phyloP scores from a whole-genome alignment of 2,797 vertebrate genomes.

The Fratercula arctica region DNA sequence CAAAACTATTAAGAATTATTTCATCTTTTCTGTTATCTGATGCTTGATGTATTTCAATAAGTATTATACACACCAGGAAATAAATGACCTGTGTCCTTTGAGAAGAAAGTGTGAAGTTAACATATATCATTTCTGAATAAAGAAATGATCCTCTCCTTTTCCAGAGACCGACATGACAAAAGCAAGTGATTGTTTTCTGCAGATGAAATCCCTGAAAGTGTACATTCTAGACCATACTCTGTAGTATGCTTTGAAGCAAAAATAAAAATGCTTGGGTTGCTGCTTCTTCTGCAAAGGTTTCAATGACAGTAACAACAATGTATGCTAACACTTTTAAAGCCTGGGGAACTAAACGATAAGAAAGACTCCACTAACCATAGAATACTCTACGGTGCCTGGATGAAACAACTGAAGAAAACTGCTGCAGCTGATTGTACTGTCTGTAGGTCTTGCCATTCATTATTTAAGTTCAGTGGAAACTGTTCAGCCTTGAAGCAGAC shows the following conservation, averaged over 20 bases:
- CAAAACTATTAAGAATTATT: background rate
- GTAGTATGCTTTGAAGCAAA: background rate
- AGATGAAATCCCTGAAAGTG: background rate
- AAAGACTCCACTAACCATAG: background rate
- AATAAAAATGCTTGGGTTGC: background rate
- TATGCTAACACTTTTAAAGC: background rate
- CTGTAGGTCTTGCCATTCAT: constrained; percentile 70
- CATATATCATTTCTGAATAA: background rate
- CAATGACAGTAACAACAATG: background rate
- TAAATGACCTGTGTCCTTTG: background rate
- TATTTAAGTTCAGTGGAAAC: constrained; percentile 77
- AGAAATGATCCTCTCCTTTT: background rate
- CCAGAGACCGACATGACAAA: background rate
- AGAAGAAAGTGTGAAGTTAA: background rate
- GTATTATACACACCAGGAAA: background rate
- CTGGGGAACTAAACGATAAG: background rate
- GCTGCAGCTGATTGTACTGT: constrained; percentile 29
- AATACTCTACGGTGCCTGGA: background rate
- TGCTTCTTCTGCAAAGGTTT: background rate
- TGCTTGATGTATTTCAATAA: background rate
- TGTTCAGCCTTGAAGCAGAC: constrained; percentile 72
- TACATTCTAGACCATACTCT: background rate
- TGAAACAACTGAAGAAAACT: constrained; percentile 34
- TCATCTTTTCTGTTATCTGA: background rate
- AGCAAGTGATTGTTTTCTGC: background rate